phyloP scores from a whole-genome alignment of 2,888 invertebrate species.

The Charanyca ferruginea region DNA sequence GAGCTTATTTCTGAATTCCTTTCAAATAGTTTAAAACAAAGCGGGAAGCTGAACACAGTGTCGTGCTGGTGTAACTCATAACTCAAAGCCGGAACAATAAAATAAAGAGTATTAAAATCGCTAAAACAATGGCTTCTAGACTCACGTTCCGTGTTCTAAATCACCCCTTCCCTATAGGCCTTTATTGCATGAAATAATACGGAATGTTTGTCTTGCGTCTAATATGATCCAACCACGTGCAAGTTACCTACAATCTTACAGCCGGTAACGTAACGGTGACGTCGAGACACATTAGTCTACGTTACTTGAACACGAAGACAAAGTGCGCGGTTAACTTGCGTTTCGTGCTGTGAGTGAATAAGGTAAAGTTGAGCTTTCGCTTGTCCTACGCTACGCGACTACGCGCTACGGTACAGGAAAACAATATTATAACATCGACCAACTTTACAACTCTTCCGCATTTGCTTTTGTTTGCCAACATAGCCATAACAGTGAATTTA shows the following conservation, averaged over 20 bases:
- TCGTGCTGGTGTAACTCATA: conserved; percentile 28
- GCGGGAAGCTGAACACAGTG: conserved; percentile 35
- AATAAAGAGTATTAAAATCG: conserved; percentile 52
- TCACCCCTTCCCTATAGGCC: conserved; percentile 65
- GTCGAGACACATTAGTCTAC: conserved; percentile 69
- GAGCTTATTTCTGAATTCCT: conserved; percentile 7
- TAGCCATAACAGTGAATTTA: conserved; percentile 78
- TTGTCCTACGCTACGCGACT: conserved; percentile 35
- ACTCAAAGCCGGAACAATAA: conserved; percentile 45
- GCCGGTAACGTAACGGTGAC: conserved; percentile 53
- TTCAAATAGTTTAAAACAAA: conserved; percentile 21
- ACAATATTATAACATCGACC: conserved; percentile 65
- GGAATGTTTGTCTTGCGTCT: conserved; percentile 71
- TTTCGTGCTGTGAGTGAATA: conserved; percentile 58
- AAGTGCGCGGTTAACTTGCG: conserved; percentile 55
- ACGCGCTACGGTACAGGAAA: conserved; percentile 54
- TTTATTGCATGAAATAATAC: conserved; percentile 72
- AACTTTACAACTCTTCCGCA: conserved; percentile 70
- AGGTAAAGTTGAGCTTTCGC: conserved; percentile 54
- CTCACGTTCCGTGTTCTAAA: conserved; percentile 66
- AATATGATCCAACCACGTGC: conserved; percentile 70
- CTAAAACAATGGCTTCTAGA: conserved; percentile 63
- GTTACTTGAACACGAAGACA: conserved; percentile 71
- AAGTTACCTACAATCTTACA: conserved; percentile 62
- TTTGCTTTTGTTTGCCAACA: conserved; percentile 69